phyloP scores from a whole-genome alignment of 1,140 invertebrate species.

The Brachionus sp. region DNA sequence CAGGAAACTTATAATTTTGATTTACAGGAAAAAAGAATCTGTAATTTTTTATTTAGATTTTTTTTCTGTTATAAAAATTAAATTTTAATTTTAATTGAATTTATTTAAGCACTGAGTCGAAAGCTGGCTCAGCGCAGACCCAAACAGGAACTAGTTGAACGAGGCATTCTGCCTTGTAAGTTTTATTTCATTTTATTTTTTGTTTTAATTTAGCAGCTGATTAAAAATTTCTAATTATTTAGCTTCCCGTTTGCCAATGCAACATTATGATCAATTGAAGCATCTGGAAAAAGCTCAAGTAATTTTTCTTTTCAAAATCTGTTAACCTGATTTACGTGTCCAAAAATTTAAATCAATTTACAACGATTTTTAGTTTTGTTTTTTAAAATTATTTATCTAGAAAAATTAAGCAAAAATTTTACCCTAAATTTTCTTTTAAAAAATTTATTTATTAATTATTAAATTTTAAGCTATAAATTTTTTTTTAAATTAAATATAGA shows the following conservation, averaged over 20 bases:
- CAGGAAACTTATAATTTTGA: background rate
- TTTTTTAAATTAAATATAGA: too few species aligned
- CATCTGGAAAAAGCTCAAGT: slow-evolving; percentile 43
- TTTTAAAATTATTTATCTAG: too few species aligned
- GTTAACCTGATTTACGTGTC: background rate
- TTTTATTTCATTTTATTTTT: background rate
- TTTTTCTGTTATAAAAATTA: background rate
- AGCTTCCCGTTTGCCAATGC: background rate
- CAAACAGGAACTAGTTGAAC: slow-evolving; percentile 18
- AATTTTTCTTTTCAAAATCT: background rate
- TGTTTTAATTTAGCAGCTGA: background rate
- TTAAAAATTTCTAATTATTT: background rate
- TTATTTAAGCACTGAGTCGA: slow-evolving; percentile 21
- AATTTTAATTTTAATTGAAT: background rate
- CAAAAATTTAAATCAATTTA: too few species aligned
- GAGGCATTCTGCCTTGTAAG: slow-evolving; percentile 39
- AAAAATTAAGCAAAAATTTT: too few species aligned
- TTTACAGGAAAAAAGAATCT: slow-evolving; percentile 31
- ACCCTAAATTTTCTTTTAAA: too few species aligned
- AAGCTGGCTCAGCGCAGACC: slow-evolving; percentile 5
- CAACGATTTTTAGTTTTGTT: too few species aligned
- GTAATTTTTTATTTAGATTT: background rate
- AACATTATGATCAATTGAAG: slow-evolving; percentile 21
- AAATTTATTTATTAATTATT: too few species aligned
- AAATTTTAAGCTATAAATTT: too few species aligned